These are phyloP conservation scores for Tenthredo notha DNA, from an alignment of 2,888 invertebrate species.

Conservation along the genomic window DNA sequence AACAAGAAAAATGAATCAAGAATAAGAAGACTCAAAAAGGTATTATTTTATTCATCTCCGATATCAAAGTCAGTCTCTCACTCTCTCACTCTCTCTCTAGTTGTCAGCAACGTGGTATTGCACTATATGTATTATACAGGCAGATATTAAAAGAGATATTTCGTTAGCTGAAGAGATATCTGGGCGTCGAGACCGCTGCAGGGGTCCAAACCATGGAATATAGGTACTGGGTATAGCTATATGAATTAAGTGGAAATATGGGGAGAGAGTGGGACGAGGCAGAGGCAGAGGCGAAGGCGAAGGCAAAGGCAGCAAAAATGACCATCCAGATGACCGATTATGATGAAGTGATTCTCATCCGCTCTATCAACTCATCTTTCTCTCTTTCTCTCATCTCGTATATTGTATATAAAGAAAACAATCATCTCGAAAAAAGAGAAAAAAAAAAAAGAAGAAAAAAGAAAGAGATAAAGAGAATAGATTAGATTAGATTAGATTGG, in stretches of 20 bases:
- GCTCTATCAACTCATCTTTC: slow-evolving; percentile 44
- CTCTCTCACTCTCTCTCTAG: too few relatives aligned
- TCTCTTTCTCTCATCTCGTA: background rate
- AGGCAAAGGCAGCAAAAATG: slow-evolving; percentile 14
- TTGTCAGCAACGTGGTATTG: slow-evolving; percentile 6
- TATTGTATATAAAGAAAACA: background rate
- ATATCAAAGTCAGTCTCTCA: too few relatives aligned
- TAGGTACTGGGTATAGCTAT: background rate
- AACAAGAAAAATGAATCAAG: background rate
- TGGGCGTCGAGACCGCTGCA: slow-evolving; percentile 68
- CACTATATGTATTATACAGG: background rate
- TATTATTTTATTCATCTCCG: slow-evolving; percentile 77
- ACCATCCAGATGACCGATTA: slow-evolving; percentile 76
- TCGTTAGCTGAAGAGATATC: slow-evolving; percentile 76
- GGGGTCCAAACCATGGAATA: slow-evolving; percentile 63
- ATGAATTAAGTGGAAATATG: background rate
- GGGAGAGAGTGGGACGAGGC: background rate
- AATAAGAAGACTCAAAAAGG: background rate
- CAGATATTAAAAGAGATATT: slow-evolving; percentile 72
- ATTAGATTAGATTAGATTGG: background rate
- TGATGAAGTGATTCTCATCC: slow-evolving; percentile 76
- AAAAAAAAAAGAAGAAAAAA: too few relatives aligned
- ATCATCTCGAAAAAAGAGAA: background rate
- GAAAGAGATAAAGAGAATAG: background rate
- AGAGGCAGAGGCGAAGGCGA: background rate